Evolutionary conservation across 2,113 vertebrate species (phyloP).

Genomic region (Cairina moschata): DNA sequence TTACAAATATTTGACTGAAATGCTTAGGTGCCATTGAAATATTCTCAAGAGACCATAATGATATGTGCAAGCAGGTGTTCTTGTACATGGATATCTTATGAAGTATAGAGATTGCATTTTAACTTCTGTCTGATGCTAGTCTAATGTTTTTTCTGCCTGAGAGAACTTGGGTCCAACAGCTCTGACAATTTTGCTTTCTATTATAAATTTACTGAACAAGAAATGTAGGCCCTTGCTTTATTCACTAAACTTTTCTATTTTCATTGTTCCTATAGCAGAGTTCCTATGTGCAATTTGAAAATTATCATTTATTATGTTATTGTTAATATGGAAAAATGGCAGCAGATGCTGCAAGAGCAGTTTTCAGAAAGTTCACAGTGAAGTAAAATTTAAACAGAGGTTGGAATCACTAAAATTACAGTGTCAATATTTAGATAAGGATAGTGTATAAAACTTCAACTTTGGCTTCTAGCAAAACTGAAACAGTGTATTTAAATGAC

Average conservation of each 20-base stretch:
- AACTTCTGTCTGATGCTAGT: not conserved
- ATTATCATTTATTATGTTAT: not conserved
- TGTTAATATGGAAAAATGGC: not conserved
- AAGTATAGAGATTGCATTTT: not conserved
- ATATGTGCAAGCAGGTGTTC: not conserved
- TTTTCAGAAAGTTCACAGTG: not conserved
- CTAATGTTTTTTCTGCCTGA: not conserved
- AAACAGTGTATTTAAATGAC: not conserved
- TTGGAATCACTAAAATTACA: not conserved
- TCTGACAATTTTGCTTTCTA: not conserved
- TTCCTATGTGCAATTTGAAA: not conserved
- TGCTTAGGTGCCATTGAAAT: not conserved
- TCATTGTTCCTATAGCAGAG: not conserved
- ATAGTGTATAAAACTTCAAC: not conserved
- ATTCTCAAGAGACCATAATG: not conserved
- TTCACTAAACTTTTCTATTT: not conserved
- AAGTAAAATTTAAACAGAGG: not conserved
- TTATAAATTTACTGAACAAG: not conserved
- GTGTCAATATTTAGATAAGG: not conserved
- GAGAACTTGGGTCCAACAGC: not conserved
- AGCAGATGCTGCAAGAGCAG: not conserved
- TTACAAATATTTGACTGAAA: not conserved
- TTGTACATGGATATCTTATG: not conserved
- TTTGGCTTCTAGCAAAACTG: not conserved
- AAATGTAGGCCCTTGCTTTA: not conserved